Conservation (phyloP, 2,113 vertebrate genomes). For the Toxotes chatareus region DNA sequence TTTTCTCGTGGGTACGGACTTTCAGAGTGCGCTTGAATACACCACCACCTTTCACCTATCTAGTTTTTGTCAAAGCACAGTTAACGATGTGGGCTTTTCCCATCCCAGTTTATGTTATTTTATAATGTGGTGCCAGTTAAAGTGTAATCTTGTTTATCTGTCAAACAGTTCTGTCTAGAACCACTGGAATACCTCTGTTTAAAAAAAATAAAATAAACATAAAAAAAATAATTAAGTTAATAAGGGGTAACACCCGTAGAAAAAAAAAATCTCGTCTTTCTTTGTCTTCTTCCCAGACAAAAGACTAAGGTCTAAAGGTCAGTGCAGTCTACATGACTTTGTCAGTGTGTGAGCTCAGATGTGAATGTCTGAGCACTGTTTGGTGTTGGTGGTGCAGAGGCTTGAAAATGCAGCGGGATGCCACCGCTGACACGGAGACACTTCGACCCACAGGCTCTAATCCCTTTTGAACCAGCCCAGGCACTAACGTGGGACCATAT, state of each 20-base stretch:
- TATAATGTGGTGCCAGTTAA: not conserved
- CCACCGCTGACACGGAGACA: constrained; percentile 74
- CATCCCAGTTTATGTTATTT: not conserved
- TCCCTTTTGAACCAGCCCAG: constrained; percentile 72
- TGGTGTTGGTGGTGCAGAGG: constrained; percentile 46
- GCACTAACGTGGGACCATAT: constrained; percentile 75
- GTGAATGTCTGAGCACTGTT: constrained; percentile 46
- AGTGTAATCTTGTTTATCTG: not conserved
- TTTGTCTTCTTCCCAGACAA: not conserved
- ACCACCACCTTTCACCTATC: too few species aligned
- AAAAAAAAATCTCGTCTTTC: not conserved
- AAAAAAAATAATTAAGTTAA: not conserved
- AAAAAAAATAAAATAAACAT: constrained; percentile 1
- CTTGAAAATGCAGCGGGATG: constrained; percentile 75
- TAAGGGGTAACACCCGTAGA: not conserved
- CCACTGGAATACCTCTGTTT: not conserved
- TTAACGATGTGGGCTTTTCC: not conserved
- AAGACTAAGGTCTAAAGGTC: constrained; percentile 30
- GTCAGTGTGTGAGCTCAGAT: constrained; percentile 25
- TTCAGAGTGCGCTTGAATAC: not conserved
- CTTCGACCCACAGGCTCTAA: constrained; percentile 70
- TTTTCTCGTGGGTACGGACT: not conserved
- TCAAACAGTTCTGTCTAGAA: not conserved
- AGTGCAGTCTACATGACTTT: constrained; percentile 7
- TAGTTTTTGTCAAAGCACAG: too few species aligned